Evolutionary conservation across 2,113 vertebrate species (phyloP), one percentile per base, ranked within the genome.

Genomic region (Neomonachus schauinslandi): DNA sequence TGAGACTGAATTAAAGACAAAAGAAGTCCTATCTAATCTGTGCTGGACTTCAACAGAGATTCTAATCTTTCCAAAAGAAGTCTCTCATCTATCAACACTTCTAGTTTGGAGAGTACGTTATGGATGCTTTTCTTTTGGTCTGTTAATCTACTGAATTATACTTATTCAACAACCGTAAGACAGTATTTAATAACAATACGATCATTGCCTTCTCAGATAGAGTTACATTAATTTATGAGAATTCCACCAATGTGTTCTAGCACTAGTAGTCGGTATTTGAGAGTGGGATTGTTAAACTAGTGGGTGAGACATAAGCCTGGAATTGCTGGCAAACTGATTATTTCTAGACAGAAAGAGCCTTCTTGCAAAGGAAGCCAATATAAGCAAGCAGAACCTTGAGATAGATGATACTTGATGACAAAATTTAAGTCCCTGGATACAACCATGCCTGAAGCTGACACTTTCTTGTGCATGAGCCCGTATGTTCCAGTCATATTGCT

Each of bases 1-100:
- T 15, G 89, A 89, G 97, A 92, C 53, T 28, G 82, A 95, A 91
- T 65, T 57, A 24, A 91, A 96, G 74, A 31, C 84, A 53, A 80
- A 16, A 79, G 81, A 63, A 94, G 33, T 77, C 10, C 1, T 14
- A 0, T 12, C 19, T 90, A 22, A 67, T 67, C 2, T 26, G 7
- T 2, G 21, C 0, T 15, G 63, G 80, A 36, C 55, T 79, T 92
- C 7, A 19, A 51, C 24, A 28, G 81, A 18, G 39, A 39, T 22
- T 8, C 16, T 33, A 33, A 9, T 7, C 22, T 71, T 82, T 63
- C 19, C 10, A 26, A 19, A 26, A 79, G 88, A 82, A 53, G 13
- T 16, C 4, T n/a, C n/a, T 90, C 53, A 21, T 59, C 22, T 53
- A 0, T 7, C 2, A 51, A 89, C 33, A 69, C 24, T 76, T 94